phyloP scores from a whole-genome alignment of 1,140 invertebrate genomes.

The Amyelois transitella region DNA sequence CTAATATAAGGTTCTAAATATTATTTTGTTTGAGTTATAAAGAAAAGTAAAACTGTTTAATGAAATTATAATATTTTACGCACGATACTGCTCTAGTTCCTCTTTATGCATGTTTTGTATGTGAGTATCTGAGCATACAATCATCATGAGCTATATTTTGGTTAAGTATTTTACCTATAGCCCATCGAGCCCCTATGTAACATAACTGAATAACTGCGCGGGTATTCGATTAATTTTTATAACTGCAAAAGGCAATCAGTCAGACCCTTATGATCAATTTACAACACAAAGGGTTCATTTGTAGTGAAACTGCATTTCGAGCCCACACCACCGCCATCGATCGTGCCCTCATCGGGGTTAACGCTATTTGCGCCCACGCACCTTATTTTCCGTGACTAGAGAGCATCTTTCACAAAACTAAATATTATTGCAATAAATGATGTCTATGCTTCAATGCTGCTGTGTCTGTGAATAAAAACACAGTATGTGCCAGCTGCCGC shows the following conservation, averaged over 20 bases:
- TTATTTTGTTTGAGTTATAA: too few species aligned
- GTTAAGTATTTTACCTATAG: too few species aligned
- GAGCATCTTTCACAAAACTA: constrained; percentile 2
- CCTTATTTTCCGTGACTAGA: constrained; percentile 8
- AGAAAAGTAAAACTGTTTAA: too few species aligned
- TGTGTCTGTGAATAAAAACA: too few species aligned
- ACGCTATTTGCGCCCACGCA: constrained; percentile 43
- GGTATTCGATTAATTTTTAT: constrained; percentile 33
- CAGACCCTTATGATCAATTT: constrained; percentile 58
- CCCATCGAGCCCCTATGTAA: constrained; percentile 14
- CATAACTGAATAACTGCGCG: constrained; percentile 11
- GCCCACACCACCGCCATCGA: constrained; percentile 58
- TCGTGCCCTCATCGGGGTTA: constrained; percentile 56
- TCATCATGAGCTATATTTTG: too few species aligned
- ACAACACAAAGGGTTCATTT: constrained; percentile 62
- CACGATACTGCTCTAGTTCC: too few species aligned
- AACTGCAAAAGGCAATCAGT: constrained; percentile 56
- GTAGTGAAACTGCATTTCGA: constrained; percentile 32
- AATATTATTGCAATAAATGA: neutral
- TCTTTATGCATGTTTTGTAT: too few species aligned
- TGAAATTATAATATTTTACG: too few species aligned
- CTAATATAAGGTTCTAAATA: too few species aligned
- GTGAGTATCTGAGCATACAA: too few species aligned
- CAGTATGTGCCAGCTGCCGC: too few species aligned
- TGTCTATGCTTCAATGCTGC: too few species aligned